These are phyloP conservation scores for Pedicia rivosa DNA, from an alignment of 2,888 invertebrate species.

Conservation along the genomic window DNA sequence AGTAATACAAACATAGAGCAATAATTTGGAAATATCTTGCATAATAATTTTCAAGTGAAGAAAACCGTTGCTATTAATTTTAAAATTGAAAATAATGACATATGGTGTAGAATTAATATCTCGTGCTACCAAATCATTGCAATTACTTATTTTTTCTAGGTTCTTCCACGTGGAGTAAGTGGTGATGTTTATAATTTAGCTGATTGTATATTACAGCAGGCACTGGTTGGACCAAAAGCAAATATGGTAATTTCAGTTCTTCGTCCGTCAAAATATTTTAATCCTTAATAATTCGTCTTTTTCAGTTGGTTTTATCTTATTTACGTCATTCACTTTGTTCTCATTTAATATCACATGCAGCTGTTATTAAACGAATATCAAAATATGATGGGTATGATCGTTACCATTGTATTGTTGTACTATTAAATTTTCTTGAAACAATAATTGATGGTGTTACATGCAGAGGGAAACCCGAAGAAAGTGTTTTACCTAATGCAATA, in stretches of 20 bases:
- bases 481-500: conserved; percentile 67
- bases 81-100: too few relatives aligned
- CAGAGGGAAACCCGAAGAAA: conserved; percentile 71
- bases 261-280: not conserved
- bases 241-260: conserved; percentile 35
- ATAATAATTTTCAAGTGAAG: too few relatives aligned
- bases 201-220: conserved; percentile 87
- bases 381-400: conserved; percentile 79
- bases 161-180: conserved; percentile 73
- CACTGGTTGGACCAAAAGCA: conserved; percentile 82
- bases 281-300: not conserved
- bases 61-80: too few relatives aligned
- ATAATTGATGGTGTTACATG: conserved; percentile 41
- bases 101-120: too few relatives aligned
- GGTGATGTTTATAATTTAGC: conserved; percentile 88
- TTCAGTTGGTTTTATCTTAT: conserved; percentile 72
- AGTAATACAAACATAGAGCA: too few relatives aligned
- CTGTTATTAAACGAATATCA: conserved; percentile 73
- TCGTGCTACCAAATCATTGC: too few relatives aligned
- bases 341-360: conserved; percentile 80
- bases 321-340: conserved; percentile 82
- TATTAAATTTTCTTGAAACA: conserved; percentile 71
- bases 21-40: too few relatives aligned
- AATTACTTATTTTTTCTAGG: conserved; percentile 28
- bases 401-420: conserved; percentile 72